Base-by-base conservation (phyloP, 2,797 vertebrate genomes). In the Enteromius thamalakanensis region DNA sequence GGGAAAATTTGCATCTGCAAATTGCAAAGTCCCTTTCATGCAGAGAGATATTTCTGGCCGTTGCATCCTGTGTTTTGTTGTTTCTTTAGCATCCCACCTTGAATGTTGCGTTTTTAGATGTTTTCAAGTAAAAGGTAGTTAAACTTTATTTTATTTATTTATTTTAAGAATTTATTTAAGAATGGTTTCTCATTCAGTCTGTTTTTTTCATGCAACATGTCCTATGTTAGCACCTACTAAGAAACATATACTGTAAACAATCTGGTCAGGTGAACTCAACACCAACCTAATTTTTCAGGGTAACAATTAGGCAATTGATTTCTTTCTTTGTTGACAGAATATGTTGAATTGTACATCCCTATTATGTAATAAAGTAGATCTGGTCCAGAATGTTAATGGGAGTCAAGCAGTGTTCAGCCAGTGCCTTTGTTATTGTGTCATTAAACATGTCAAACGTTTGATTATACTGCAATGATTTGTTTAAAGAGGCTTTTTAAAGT, bases 381-480 rank as follows among this genome's bases (percentile, higher is more conserved):
- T 45, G 40, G 9, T 64, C 40, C 76, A 64, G 40, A 64, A 47
- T 71, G 67, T 60, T 26, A 40, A 80, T 58, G n/a, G n/a, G 26
- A 62, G 40, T 72, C 65, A 55, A 26, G 21, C 65, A 21, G 65
- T 68, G 47, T 77, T 77, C 60, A 49, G 60, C 58, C 76, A 64
- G 58, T 32, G 76, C 76, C 64, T 40, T 79, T 79, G 77, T 68
- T 51, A 79, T 68, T 15, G 29, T 68, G 47, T 67, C 29, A 51
- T 79, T 68, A 60, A 76, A 76, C 14, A 76, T 76, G 74, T 76
- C 37, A 60, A 76, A 76, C 42, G 14, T 76, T 76, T 60, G 53
- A 76, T 29, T 76, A 60, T 76, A 76, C 53, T 42, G 53, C 34
- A 42, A 10, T 29, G 53, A 76, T 76, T 76, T 76, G 74, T 76